Evolutionary conservation across 2,797 vertebrate genomes (phyloP).

Genomic region (Chrosomus eos): DNA sequence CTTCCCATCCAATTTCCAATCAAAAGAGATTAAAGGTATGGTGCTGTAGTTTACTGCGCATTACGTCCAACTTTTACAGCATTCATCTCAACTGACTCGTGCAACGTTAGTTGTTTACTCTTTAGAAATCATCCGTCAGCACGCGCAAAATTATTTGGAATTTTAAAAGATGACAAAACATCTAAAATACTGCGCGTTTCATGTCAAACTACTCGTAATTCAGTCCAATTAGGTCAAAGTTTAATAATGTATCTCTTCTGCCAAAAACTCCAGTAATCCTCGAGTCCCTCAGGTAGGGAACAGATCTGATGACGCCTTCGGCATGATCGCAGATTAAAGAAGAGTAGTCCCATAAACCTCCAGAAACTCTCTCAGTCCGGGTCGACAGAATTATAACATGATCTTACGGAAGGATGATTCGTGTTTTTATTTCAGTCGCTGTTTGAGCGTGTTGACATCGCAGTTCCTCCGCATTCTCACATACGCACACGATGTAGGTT

Average conservation of each 20-base stretch:
- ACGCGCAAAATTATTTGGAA: neutral
- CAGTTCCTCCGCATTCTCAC: constrained; percentile 10
- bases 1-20: neutral
- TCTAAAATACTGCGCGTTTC: neutral
- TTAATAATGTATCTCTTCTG: neutral
- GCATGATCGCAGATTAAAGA: constrained; percentile 68
- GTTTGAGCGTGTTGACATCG: neutral
- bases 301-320: constrained; percentile 66
- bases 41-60: neutral
- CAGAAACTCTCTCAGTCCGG: constrained; percentile 63
- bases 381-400: constrained; percentile 11
- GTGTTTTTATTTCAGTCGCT: neutral
- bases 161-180: neutral
- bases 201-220: neutral
- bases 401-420: neutral
- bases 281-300: constrained; percentile 59
- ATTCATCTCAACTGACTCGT: neutral
- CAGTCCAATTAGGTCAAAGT: constrained; percentile 6
- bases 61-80: neutral
- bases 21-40: neutral
- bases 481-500: neutral
- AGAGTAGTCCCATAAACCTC: constrained; percentile 45
- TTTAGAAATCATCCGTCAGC: neutral
- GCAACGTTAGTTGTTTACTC: constrained; percentile 12
- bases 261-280: constrained; percentile 16